phyloP scores from a whole-genome alignment of 35 echinoderm and acorn worm species.

The Acanthaster planci region DNA sequence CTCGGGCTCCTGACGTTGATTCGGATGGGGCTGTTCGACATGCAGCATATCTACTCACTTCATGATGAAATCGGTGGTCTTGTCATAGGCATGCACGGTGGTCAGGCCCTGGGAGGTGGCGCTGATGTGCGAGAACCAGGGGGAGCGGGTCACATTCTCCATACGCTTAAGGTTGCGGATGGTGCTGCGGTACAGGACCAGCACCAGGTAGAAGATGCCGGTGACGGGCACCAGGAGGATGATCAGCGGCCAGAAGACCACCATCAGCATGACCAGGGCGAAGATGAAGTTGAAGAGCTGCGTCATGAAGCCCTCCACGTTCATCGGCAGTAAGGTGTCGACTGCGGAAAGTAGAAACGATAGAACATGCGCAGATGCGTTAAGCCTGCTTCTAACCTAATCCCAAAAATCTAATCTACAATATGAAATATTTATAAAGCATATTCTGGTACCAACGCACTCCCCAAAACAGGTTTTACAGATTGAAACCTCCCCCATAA shows the following conservation, averaged over 20 bases:
- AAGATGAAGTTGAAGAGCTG: constrained; percentile 66
- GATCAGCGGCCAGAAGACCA: constrained; percentile 68
- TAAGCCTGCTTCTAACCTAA: too few species aligned
- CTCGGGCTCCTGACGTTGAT: neutral
- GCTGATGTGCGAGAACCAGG: constrained; percentile 96
- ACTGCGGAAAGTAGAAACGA: constrained; percentile 11
- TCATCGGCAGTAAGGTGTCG: constrained; percentile 78
- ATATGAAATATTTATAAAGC: too few species aligned
- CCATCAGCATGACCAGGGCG: constrained; percentile 66
- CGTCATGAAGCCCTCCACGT: constrained; percentile 71
- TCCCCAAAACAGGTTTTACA: too few species aligned
- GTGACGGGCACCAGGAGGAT: constrained; percentile 61
- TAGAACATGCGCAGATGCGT: too few species aligned
- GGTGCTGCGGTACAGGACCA: constrained; percentile 64
- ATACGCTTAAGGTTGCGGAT: constrained; percentile 88
- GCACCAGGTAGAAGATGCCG: constrained; percentile 65
- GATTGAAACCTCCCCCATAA: too few species aligned
- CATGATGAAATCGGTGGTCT: constrained; percentile 73
- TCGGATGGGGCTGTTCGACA: neutral
- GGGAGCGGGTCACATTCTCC: constrained; percentile 91
- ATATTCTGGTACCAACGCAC: too few species aligned
- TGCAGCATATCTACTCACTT: constrained; percentile 60
- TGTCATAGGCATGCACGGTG: constrained; percentile 89
- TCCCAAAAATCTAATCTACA: too few species aligned
- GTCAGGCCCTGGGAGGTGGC: constrained; percentile 83